Conservation (phyloP, 2,797 vertebrate species). For the Chloroceryle inda region DNA sequence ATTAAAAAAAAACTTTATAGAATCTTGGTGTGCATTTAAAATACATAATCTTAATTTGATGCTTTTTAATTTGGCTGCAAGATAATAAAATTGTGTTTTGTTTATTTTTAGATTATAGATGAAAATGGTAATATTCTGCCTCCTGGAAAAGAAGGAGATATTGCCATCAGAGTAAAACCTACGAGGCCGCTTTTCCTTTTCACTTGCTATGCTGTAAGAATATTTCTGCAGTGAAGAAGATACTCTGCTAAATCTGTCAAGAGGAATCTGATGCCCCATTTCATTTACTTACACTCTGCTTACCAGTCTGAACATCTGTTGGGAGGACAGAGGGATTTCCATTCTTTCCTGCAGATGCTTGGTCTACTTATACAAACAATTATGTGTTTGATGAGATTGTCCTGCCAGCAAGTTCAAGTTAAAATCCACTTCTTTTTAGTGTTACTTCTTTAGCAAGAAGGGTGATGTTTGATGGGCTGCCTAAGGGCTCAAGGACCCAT, state of each 20-base stretch:
- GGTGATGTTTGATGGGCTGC: not conserved
- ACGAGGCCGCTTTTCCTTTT: conserved; percentile 81
- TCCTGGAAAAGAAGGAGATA: conserved; percentile 84
- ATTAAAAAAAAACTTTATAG: not conserved
- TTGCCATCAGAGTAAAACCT: conserved; percentile 84
- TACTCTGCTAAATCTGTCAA: not conserved
- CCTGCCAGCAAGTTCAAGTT: not conserved
- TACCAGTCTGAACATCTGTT: not conserved
- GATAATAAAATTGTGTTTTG: not conserved
- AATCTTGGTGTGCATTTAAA: too few species aligned
- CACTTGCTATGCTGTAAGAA: conserved; percentile 82
- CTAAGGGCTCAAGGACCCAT: not conserved
- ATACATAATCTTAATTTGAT: not conserved
- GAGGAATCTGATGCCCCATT: not conserved
- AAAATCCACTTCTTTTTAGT: not conserved
- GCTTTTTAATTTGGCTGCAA: not conserved
- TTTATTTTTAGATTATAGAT: conserved; percentile 83
- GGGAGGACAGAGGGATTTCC: not conserved
- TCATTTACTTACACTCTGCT: not conserved
- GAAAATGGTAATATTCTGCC: conserved; percentile 78
- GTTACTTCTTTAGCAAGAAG: not conserved
- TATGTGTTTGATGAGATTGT: accelerated
- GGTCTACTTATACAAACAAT: not conserved
- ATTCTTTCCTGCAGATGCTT: not conserved
- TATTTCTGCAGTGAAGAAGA: not conserved